Base-by-base conservation (phyloP, 2,113 vertebrate species). In the Ochotona princeps region DNA sequence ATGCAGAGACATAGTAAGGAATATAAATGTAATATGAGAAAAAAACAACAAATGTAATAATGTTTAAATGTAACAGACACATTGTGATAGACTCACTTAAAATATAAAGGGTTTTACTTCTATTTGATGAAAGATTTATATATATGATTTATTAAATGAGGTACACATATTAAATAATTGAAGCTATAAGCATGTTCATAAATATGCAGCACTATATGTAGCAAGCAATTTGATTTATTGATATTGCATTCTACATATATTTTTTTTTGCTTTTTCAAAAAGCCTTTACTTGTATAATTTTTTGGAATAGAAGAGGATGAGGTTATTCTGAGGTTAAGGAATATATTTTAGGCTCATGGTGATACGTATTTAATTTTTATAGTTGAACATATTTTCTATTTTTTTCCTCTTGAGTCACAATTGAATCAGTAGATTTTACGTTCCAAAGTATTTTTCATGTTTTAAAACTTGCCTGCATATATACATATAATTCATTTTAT, bases 41-140 rank as follows among this genome's bases (percentile, higher is more conserved):
- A 65, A 81, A 92, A 94, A 83, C 83, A 13, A 15, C 5, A 75
- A 92, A 57, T n/a, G 73, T 73, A 87, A 44, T 61, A 90, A 63
- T 89, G 88, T 88, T 23, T 67, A 90, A 83, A 88, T 82, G 8
- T 92, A 91, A 57, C 83, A 83, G 93, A 32, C 47, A 5, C 47
- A 67, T 72, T 87, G 7, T 84, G 38, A 73, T 54, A 54, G 32
- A 76, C 5, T 60, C 10, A 89, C 23, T 35, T 79, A 65, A 87
- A 94, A 94, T 75, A 83, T 54, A 14, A 91, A 83, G 15, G 0
- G 20, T 25, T 60, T 72, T 54, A 10, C 61, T 85, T 88, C 49
- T 35, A 63, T 88, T 91, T 79, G 89, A 85, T 84, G 54, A 93
- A 84, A 79, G 32, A 44, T 8, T 35, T 72, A 79, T 87, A 14